Percentiles rank a stretch among this genome's conserved stretches.
Conservation (phyloP, 1,140 invertebrate species). For the Drosophila ananassae region DNA sequence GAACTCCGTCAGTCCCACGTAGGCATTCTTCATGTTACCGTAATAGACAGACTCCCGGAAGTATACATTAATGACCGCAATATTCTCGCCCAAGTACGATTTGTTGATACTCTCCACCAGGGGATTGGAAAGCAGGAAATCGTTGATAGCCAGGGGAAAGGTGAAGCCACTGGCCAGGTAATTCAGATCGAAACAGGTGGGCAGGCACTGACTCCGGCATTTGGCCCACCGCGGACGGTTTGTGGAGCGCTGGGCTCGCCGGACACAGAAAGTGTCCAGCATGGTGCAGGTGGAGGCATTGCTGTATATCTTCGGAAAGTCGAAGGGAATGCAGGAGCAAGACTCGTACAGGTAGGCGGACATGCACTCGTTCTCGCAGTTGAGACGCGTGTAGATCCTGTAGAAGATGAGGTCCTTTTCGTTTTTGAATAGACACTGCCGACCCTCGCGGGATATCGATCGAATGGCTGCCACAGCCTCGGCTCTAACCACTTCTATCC, state of each 20-base stretch:
- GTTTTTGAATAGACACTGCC: constrained; percentile 89
- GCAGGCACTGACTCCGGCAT: constrained; percentile 59
- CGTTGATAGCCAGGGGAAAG: constrained; percentile 50
- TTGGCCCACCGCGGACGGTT: constrained; percentile 5
- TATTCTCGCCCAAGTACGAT: constrained; percentile 83
- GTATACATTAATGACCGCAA: constrained; percentile 90
- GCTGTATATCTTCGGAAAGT: constrained; percentile 85
- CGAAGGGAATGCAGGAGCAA: constrained; percentile 89
- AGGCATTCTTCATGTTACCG: constrained; percentile 88
- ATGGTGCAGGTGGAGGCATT: constrained; percentile 61
- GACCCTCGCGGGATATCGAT: constrained; percentile 86
- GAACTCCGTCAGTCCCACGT: constrained; percentile 91
- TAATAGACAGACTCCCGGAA: constrained; percentile 89
- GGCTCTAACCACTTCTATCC: constrained; percentile 87
- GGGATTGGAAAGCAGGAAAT: constrained; percentile 55
- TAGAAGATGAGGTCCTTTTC: constrained; percentile 88
- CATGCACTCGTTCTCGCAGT: constrained; percentile 89
- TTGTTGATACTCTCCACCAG: constrained; percentile 60
- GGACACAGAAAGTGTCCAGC: constrained; percentile 44
- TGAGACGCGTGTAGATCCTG: constrained; percentile 77
- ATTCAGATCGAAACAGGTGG: constrained; percentile 68
- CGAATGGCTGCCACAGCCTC: constrained; percentile 86
- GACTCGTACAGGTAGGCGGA: constrained; percentile 87
- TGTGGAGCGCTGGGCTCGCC: constrained; percentile 13
- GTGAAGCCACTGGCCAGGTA: constrained; percentile 64